Evolutionary conservation across 2,797 vertebrate species (phyloP).

Genomic region (Sarcophilus harrisii): DNA sequence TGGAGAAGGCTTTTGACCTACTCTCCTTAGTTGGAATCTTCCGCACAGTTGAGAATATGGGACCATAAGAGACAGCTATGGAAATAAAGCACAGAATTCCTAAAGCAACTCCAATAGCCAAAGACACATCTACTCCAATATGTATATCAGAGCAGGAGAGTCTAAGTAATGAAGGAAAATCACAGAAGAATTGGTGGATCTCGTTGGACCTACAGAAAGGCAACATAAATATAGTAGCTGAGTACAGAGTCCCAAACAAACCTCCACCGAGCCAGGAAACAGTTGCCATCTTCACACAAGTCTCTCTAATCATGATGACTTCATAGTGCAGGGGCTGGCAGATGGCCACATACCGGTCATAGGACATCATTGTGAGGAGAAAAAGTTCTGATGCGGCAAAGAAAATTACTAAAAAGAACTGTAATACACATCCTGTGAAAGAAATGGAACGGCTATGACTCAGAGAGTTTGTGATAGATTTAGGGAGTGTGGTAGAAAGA

Average conservation of each 20-base stretch:
- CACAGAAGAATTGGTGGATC: slow-evolving; percentile 75
- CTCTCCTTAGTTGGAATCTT: slow-evolving; percentile 62
- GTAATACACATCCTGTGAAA: too few relatives aligned
- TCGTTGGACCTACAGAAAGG: slow-evolving; percentile 67
- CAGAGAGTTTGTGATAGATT: too few relatives aligned
- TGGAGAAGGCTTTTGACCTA: slow-evolving; percentile 71
- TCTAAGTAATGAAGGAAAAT: slow-evolving; percentile 70
- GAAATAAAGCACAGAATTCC: slow-evolving; percentile 63
- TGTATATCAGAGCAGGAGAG: slow-evolving; percentile 67
- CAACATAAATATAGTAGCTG: slow-evolving; percentile 61
- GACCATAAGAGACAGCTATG: slow-evolving; percentile 59
- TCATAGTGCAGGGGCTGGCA: too few relatives aligned
- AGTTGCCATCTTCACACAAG: slow-evolving; percentile 42
- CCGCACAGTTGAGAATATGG: slow-evolving; percentile 66
- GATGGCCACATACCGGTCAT: too few relatives aligned
- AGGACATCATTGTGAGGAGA: too few relatives aligned
- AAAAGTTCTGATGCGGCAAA: too few relatives aligned
- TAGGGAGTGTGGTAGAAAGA: too few relatives aligned
- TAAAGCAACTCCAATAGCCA: slow-evolving; percentile 55
- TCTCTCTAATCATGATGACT: slow-evolving; percentile 54
- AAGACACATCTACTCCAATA: slow-evolving; percentile 56
- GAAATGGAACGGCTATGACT: too few relatives aligned
- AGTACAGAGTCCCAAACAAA: slow-evolving; percentile 62
- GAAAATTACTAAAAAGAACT: too few relatives aligned
- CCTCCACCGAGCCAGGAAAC: slow-evolving; percentile 67